phyloP scores from a whole-genome alignment of 2,797 vertebrate genomes.

The Xiphophorus birchmanni region DNA sequence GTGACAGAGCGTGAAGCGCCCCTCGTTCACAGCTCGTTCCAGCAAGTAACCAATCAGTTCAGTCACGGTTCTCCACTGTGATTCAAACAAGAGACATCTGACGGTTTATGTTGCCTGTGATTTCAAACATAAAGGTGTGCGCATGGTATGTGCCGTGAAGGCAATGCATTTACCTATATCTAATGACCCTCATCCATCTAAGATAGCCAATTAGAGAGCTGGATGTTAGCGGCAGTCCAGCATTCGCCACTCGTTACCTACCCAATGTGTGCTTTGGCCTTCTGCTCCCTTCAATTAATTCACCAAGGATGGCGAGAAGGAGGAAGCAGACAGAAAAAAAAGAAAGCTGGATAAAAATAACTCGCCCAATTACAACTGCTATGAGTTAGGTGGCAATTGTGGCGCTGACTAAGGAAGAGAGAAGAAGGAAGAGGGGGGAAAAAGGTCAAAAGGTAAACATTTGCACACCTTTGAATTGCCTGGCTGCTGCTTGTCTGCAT shows the following conservation, averaged over 20 bases:
- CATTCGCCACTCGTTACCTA: slow-evolving; percentile 70
- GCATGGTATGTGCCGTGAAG: slow-evolving; percentile 37
- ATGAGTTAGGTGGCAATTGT: slow-evolving; percentile 50
- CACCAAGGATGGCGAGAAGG: slow-evolving; percentile 52
- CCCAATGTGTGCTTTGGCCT: slow-evolving; percentile 69
- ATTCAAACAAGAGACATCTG: slow-evolving; percentile 10
- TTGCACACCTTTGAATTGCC: not conserved
- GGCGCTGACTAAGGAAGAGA: slow-evolving; percentile 22
- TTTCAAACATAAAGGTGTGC: slow-evolving; percentile 3
- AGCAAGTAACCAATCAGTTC: not conserved
- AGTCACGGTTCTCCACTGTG: not conserved
- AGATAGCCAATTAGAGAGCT: slow-evolving; percentile 78
- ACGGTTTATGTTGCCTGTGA: not conserved
- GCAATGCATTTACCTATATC: slow-evolving; percentile 60
- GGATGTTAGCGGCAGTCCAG: slow-evolving; percentile 61
- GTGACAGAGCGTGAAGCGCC: not conserved
- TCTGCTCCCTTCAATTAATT: slow-evolving; percentile 76
- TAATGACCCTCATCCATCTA: slow-evolving; percentile 78
- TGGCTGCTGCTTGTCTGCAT: not conserved
- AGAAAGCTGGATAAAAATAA: slow-evolving; percentile 68
- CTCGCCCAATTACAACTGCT: slow-evolving; percentile 60
- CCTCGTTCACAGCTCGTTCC: slow-evolving; percentile 17
- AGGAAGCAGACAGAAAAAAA: slow-evolving; percentile 39
- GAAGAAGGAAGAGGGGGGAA: not conserved
- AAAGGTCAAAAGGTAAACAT: not conserved